Conservation (phyloP, 2,797 vertebrate genomes). For the Acanthurus lineatus region DNA sequence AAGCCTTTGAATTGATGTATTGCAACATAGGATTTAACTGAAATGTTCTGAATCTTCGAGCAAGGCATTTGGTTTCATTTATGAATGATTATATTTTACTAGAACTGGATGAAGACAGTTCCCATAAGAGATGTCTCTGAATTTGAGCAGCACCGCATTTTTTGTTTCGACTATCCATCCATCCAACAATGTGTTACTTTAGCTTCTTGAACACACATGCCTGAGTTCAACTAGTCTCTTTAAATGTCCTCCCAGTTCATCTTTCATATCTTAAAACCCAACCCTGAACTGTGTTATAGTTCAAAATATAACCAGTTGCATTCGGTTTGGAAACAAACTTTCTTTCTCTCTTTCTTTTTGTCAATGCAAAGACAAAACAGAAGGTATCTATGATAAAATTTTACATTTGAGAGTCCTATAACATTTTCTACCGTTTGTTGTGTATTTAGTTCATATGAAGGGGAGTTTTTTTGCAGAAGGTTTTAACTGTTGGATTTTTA, state of each 20-base stretch:
- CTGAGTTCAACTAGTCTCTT: neutral
- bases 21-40: constrained; percentile 12
- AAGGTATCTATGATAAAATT: neutral
- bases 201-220: constrained; percentile 4
- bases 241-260: neutral
- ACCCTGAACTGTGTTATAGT: neutral
- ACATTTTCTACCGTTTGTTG: neutral
- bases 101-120: neutral
- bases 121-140: constrained; percentile 9
- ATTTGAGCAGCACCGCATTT: neutral
- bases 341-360: neutral
- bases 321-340: neutral
- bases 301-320: neutral
- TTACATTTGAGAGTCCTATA: neutral
- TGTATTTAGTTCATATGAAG: neutral
- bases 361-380: neutral
- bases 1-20: neutral
- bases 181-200: neutral
- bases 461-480: constrained; percentile 15
- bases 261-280: neutral
- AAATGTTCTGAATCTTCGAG: constrained; percentile 8
- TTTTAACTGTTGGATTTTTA: constrained; percentile 28
- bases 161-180: neutral
- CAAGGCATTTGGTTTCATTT: constrained; percentile 19
- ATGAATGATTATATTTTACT: constrained; percentile 29